These are phyloP conservation scores for Clupea harengus DNA, from an alignment of 2,113 vertebrate genomes.

Conservation along the genomic window DNA sequence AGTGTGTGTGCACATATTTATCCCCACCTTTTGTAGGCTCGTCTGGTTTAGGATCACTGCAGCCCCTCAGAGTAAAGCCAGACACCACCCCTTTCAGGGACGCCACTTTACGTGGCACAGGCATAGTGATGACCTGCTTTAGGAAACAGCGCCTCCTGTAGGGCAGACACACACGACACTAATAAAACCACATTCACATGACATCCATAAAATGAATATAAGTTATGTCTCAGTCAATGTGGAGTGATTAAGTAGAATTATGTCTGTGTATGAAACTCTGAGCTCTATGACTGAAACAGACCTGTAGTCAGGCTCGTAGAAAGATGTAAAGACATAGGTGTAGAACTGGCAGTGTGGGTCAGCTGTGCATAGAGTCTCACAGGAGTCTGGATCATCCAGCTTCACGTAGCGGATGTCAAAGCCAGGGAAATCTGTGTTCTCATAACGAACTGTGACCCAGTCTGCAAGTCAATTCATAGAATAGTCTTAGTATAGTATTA, in stretches of 20 bases:
- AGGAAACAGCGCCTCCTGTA: conserved; percentile 28
- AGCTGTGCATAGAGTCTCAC: conserved; percentile 49
- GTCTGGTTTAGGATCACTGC: neutral
- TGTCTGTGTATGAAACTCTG: neutral
- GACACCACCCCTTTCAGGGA: conserved; percentile 12
- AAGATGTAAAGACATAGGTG: conserved; percentile 41
- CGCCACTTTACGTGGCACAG: conserved; percentile 15
- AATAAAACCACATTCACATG: neutral
- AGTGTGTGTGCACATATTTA: too few relatives aligned
- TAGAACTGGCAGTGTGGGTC: conserved; percentile 64
- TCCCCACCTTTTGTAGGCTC: neutral
- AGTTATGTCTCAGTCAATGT: neutral
- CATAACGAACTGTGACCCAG: conserved; percentile 35
- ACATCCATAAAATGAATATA: too few relatives aligned
- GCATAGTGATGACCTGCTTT: conserved; percentile 33
- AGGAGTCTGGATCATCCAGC: conserved; percentile 21
- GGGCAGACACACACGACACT: neutral
- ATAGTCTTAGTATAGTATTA: too few relatives aligned
- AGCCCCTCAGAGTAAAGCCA: conserved; percentile 30
- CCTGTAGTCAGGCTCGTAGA: neutral
- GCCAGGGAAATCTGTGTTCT: conserved; percentile 39
- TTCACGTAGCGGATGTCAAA: conserved; percentile 41
- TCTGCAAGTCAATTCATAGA: conserved; percentile 25
- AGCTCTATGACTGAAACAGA: too few relatives aligned
- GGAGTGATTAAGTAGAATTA: neutral